Percentiles rank a stretch among this genome's conserved stretches.
These are phyloP conservation scores for Salpingus planirostris DNA, from an alignment of 2,888 invertebrate species.

Conservation along the genomic window DNA sequence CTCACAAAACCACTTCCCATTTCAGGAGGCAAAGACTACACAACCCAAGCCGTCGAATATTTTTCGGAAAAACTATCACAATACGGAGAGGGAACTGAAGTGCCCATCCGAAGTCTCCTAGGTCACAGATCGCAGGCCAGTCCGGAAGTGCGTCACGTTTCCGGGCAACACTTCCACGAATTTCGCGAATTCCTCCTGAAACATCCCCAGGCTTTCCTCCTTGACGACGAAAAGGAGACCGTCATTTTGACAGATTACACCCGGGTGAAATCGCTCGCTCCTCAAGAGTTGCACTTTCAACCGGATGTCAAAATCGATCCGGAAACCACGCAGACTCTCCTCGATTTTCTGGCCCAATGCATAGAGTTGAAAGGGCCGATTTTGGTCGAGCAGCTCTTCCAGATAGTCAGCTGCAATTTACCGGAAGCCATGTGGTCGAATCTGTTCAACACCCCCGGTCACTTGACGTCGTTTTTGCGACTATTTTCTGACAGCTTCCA, in stretches of 20 bases:
- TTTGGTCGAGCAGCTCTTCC: conserved; percentile 80
- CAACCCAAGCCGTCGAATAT: conserved; percentile 94
- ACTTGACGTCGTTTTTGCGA: conserved; percentile 82
- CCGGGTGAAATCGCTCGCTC: conserved; percentile 45
- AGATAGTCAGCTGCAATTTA: conserved; percentile 58
- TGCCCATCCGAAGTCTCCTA: conserved; percentile 91
- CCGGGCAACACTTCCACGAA: conserved; percentile 88
- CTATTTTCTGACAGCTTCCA: conserved; percentile 92
- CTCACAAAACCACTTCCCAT: conserved; percentile 4
- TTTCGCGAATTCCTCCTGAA: conserved; percentile 78
- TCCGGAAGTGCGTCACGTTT: conserved; percentile 93
- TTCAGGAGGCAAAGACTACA: conserved; percentile 74
- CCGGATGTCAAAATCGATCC: conserved; percentile 75
- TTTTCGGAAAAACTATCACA: conserved; percentile 92
- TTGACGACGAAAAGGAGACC: conserved; percentile 69
- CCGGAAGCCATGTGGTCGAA: conserved; percentile 56
- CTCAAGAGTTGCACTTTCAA: conserved; percentile 60
- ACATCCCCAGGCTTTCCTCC: conserved; percentile 77
- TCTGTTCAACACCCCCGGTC: conserved; percentile 85
- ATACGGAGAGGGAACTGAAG: conserved; percentile 92
- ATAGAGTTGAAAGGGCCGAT: conserved; percentile 68
- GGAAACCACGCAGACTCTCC: conserved; percentile 69
- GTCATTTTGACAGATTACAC: conserved; percentile 61
- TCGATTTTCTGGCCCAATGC: conserved; percentile 71
- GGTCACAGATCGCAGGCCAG: conserved; percentile 96